Conservation (phyloP, 2,113 vertebrate species). For the Eulacestoma nigropectus region DNA sequence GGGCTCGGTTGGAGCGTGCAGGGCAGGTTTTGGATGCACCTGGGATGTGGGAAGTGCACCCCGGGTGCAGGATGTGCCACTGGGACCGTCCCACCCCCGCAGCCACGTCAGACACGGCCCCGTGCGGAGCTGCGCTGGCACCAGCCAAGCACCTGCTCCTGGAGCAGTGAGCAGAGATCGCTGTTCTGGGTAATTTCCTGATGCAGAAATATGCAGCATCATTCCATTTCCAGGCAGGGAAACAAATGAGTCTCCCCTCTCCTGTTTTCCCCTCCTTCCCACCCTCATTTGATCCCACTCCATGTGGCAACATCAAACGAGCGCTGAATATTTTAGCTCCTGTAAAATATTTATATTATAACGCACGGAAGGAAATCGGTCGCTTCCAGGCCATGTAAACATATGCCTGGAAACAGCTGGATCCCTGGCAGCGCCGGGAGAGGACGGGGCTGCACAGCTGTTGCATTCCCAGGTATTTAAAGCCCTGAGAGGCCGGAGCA, state of each 20-base stretch:
- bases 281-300: neutral
- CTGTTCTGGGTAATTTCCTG: neutral
- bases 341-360: neutral
- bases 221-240: neutral
- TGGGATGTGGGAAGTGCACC: rapidly evolving
- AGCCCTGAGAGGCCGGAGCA: rapidly evolving
- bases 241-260: neutral
- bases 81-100: rapidly evolving
- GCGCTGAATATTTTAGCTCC: neutral
- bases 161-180: neutral
- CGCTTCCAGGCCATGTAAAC: slow-evolving; percentile 9
- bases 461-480: neutral
- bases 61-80: neutral
- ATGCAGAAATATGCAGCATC: neutral
- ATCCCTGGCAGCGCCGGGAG: neutral
- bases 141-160: neutral
- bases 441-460: neutral
- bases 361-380: neutral
- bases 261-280: neutral
- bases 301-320: neutral
- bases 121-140: rapidly evolving
- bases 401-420: slow-evolving; percentile 11
- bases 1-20: rapidly evolving
- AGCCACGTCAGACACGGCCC: rapidly evolving
- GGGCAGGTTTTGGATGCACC: rapidly evolving